Evolutionary conservation across 2,797 vertebrate species (phyloP).

Genomic region (Sciurus vulgaris): DNA sequence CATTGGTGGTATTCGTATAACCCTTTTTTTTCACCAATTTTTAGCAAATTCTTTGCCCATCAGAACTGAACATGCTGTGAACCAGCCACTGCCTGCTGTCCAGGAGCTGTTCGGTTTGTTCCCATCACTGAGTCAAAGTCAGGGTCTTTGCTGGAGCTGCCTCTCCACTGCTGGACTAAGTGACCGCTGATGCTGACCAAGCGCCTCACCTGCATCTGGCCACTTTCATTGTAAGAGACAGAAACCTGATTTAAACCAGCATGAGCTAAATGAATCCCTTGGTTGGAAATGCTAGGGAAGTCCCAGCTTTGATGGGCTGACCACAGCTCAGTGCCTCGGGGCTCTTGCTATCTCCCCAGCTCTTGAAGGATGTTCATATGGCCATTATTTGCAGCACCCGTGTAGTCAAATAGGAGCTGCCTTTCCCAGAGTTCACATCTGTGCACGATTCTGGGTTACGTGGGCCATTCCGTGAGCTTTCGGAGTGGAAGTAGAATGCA

Average conservation of each 20-base stretch:
- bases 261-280: not conserved
- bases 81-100: not conserved
- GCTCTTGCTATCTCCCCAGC: not conserved
- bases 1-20: not conserved
- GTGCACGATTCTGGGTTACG: too few species aligned
- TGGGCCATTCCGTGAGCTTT: not conserved
- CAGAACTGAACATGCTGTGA: not conserved
- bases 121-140: not conserved
- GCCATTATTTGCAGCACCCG: not conserved
- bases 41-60: not conserved
- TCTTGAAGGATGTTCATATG: not conserved
- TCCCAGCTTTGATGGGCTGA: not conserved
- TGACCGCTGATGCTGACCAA: not conserved
- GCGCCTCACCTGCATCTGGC: too few species aligned
- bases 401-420: not conserved
- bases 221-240: not conserved
- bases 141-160: not conserved
- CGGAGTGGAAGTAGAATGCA: not conserved
- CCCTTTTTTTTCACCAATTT: not conserved
- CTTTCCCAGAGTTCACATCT: conserved; percentile 14
- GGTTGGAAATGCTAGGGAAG: not conserved
- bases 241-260: not conserved
- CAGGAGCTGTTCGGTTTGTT: not conserved
- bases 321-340: not conserved
- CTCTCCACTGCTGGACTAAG: not conserved